Conservation (phyloP, 2,888 invertebrate genomes). For the Strigamia transsilvanica region DNA sequence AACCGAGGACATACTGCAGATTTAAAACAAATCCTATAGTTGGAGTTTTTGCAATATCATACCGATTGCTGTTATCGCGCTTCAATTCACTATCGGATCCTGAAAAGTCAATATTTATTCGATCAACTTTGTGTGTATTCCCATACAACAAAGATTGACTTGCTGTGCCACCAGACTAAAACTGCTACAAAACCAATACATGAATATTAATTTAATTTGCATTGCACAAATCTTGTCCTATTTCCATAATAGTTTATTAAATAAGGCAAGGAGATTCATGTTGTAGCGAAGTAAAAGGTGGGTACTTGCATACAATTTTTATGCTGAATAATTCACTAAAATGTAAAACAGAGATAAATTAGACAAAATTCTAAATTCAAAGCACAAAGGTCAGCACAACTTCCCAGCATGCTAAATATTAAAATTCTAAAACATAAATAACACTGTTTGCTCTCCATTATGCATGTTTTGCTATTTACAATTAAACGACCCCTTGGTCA, state of each 20-base stretch:
- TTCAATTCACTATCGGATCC: too few relatives aligned
- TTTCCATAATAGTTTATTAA: not conserved
- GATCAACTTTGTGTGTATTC: too few relatives aligned
- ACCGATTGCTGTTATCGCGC: too few relatives aligned
- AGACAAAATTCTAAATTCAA: not conserved
- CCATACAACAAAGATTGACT: too few relatives aligned
- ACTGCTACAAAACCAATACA: too few relatives aligned
- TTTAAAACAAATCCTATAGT: too few relatives aligned
- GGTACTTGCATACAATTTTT: not conserved
- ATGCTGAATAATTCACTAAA: conserved; percentile 17
- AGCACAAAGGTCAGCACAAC: not conserved
- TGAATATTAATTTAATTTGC: not conserved
- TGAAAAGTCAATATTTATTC: too few relatives aligned
- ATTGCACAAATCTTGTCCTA: not conserved
- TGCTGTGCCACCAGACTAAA: too few relatives aligned
- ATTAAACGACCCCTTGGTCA: not conserved
- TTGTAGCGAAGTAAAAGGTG: not conserved
- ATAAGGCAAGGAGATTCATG: not conserved
- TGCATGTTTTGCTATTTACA: not conserved
- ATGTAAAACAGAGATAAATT: conserved; percentile 25
- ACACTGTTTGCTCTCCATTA: not conserved
- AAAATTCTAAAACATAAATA: conserved; percentile 18
- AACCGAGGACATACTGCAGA: too few relatives aligned
- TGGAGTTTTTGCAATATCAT: too few relatives aligned
- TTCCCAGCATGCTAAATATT: not conserved